phyloP scores from a whole-genome alignment of 1,140 invertebrate genomes.

The Drosophila sulfurigaster region DNA sequence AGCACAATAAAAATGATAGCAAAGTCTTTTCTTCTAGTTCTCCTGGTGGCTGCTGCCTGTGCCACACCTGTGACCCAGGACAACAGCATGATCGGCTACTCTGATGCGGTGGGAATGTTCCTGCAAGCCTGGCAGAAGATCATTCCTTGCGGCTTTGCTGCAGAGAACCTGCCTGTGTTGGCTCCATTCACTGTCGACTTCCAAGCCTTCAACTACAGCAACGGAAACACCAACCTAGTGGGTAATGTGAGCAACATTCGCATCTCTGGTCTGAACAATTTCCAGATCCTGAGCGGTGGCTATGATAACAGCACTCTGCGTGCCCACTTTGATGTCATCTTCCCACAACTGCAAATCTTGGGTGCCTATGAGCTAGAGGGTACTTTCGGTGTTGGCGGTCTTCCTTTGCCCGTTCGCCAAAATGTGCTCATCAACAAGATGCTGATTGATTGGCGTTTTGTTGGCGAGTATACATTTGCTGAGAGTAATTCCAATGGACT shows the following conservation, averaged over 20 bases:
- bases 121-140: slow-evolving; percentile 56
- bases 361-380: slow-evolving; percentile 52
- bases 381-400: slow-evolving; percentile 42
- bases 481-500: slow-evolving; percentile 54
- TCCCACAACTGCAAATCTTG: slow-evolving; percentile 56
- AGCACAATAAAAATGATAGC: slow-evolving; percentile 47
- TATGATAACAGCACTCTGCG: slow-evolving; percentile 46
- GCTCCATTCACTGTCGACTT: slow-evolving; percentile 47
- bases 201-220: slow-evolving; percentile 27
- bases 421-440: slow-evolving; percentile 61
- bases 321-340: slow-evolving; percentile 57
- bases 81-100: slow-evolving; percentile 33
- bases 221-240: slow-evolving; percentile 27
- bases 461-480: slow-evolving; percentile 56
- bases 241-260: slow-evolving; percentile 65
- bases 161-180: slow-evolving; percentile 50
- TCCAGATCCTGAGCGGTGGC: slow-evolving; percentile 45
- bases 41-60: slow-evolving; percentile 39
- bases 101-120: slow-evolving; percentile 46
- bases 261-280: slow-evolving; percentile 58
- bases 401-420: slow-evolving; percentile 31
- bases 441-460: slow-evolving; percentile 56
- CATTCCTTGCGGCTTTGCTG: slow-evolving; percentile 62
- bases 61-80: slow-evolving; percentile 40
- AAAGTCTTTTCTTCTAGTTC: slow-evolving; percentile 44